These are phyloP conservation scores for Cephus cinctus DNA, from an alignment of 1,140 invertebrate genomes.

Conservation along the genomic window DNA sequence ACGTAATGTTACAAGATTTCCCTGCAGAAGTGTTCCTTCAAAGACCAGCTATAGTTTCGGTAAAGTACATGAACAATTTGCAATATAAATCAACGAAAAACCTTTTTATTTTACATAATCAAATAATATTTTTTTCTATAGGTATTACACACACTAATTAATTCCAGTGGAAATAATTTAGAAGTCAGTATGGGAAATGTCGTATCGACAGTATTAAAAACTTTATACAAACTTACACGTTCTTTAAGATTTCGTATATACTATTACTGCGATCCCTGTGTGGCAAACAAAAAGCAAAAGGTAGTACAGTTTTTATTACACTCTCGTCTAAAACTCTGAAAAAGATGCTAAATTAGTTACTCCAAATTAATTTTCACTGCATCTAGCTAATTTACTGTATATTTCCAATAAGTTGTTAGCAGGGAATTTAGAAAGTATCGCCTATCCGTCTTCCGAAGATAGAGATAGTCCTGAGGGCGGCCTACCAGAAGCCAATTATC, in stretches of 20 bases:
- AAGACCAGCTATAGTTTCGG: conserved; percentile 61
- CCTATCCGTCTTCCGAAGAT: conserved; percentile 25
- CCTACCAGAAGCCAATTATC: conserved; percentile 38
- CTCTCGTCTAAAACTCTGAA: not conserved
- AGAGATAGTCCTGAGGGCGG: conserved; percentile 39
- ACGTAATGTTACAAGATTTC: conserved; percentile 69
- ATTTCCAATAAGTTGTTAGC: conserved; percentile 25
- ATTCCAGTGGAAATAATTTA: conserved; percentile 21
- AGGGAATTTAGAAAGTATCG: conserved; percentile 27
- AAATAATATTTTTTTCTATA: conserved; percentile 22
- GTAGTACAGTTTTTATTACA: conserved; percentile 22
- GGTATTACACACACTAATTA: conserved; percentile 38
- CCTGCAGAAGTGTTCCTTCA: conserved; percentile 70
- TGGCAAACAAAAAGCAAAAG: conserved; percentile 53
- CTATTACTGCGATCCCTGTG: conserved; percentile 55
- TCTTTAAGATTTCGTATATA: conserved; percentile 50
- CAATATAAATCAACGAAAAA: no score
- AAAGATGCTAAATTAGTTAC: conserved; percentile 9
- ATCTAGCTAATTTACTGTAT: conserved; percentile 5
- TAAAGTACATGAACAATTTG: no score
- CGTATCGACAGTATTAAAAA: conserved; percentile 43
- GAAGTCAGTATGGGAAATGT: conserved; percentile 24
- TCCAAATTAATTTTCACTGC: not conserved
- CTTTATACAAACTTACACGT: conserved; percentile 52
- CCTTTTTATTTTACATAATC: conserved; percentile 8